phyloP scores from a whole-genome alignment of 2,888 invertebrate species.

The Loripinus fragilis region DNA sequence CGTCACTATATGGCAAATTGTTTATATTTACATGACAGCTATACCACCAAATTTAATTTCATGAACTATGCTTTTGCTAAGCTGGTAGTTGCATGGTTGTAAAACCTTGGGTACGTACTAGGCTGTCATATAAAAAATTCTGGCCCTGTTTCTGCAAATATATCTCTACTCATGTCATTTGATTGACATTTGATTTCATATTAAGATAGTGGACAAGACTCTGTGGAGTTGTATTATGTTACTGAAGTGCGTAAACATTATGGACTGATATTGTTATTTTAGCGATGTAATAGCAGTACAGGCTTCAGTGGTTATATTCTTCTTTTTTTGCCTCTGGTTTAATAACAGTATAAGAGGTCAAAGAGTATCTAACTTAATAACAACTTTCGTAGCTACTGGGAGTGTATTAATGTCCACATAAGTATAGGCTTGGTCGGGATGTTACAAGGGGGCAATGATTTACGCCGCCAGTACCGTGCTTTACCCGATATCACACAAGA shows the following conservation, averaged over 20 bases:
- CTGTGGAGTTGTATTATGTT: no score
- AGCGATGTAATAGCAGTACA: not conserved
- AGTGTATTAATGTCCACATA: conserved; percentile 10
- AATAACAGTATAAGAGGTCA: not conserved
- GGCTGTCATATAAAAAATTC: no score
- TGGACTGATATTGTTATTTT: not conserved
- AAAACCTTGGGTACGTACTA: no score
- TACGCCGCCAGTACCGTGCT: not conserved
- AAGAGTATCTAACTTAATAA: conserved; percentile 8
- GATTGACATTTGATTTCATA: no score
- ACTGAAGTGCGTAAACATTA: not conserved
- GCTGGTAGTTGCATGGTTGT: no score
- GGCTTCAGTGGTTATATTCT: not conserved
- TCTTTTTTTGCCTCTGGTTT: not conserved
- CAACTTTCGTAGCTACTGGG: not conserved
- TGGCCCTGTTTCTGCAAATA: no score
- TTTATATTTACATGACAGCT: no score
- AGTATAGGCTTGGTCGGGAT: conserved; percentile 1
- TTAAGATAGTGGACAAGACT: no score
- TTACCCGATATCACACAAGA: not conserved
- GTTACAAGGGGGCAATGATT: not conserved
- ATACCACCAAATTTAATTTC: no score
- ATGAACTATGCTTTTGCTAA: no score
- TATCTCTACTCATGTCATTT: no score
- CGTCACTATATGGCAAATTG: no score